Base-by-base conservation (phyloP, 2,797 vertebrate species). In the Malacoctenus gilli region DNA sequence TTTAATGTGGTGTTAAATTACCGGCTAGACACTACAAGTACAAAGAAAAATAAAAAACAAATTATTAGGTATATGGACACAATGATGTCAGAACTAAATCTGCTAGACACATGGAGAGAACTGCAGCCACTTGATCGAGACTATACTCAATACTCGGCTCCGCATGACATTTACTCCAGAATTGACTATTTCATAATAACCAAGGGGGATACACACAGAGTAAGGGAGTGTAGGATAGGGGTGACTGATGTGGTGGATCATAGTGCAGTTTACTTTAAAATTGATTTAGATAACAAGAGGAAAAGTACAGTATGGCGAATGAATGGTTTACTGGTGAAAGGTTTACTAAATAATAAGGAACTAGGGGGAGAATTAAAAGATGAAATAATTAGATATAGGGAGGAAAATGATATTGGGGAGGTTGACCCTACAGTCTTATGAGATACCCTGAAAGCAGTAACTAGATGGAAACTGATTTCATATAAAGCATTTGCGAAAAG, bases 1-100 rank as follows among this genome's bases (percentile, higher is more conserved):
- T 42, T 42, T 42, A 42, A 42, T 42, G 39, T 23, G 20, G 39
- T 42, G n/a, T 7, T 23, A 13, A n/a, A 42, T 23, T 23, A 42
- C 5, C 5, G 39, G 36, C 10, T 18, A 3, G 39, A 42, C 5
- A 42, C 12, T 7, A 23, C 39, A 23, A 23, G 21, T 42, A 23
- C 4, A 13, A 42, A 22, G 14, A 11, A 25, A 18, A 46, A 11
- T 12, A 20, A 34, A 47, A 32, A 32, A 11, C 14, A 31, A 46
- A 46, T 31, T 18, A 12, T 8, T 32, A 20, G 6, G 9, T 34
- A 47, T 11, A 32, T 32, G 5, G n/a, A 20, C 3, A 19, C 15
- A 31, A 8, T 31, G 14, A 28, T 30, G 42, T 12, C 5, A 30
- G 44, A 47, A 19, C 31, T 34, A 11, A 28, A n/a, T 13, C 1